These are phyloP conservation scores for Lamellibrachia satsuma DNA, from an alignment of 2,888 invertebrate genomes.

Conservation along the genomic window DNA sequence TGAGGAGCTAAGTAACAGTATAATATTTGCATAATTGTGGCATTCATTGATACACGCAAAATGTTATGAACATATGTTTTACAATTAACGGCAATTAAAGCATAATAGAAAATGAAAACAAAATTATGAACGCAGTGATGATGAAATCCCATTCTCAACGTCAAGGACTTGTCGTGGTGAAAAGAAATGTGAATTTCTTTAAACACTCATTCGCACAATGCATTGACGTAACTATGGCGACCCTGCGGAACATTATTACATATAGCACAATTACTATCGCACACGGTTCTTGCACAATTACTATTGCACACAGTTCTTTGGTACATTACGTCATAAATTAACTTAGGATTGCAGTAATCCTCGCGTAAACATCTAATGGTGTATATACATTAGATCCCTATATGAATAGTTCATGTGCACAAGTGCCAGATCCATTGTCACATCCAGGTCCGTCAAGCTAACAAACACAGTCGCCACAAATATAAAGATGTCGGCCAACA, in stretches of 20 bases:
- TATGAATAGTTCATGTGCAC: neutral
- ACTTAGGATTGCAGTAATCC: neutral
- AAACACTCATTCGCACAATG: neutral
- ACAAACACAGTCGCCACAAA: too few species aligned
- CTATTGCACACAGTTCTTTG: neutral
- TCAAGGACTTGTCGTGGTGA: neutral
- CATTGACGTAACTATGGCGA: neutral
- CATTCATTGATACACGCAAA: neutral
- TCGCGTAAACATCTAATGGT: neutral
- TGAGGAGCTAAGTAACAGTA: too few species aligned
- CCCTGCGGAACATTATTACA: neutral
- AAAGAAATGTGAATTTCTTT: neutral
- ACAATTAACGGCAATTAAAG: neutral
- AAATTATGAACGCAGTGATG: neutral
- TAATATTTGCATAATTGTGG: too few species aligned
- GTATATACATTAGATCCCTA: neutral
- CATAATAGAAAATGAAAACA: neutral
- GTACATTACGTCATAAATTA: neutral
- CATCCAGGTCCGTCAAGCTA: too few species aligned
- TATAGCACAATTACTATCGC: neutral
- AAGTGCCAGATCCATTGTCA: neutral
- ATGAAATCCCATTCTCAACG: neutral
- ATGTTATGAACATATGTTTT: neutral
- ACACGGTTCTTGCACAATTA: neutral
- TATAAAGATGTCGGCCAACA: too few species aligned